Evolutionary conservation across 64 coral and sea anemone species (phyloP).

Genomic region (Porites lutea): DNA sequence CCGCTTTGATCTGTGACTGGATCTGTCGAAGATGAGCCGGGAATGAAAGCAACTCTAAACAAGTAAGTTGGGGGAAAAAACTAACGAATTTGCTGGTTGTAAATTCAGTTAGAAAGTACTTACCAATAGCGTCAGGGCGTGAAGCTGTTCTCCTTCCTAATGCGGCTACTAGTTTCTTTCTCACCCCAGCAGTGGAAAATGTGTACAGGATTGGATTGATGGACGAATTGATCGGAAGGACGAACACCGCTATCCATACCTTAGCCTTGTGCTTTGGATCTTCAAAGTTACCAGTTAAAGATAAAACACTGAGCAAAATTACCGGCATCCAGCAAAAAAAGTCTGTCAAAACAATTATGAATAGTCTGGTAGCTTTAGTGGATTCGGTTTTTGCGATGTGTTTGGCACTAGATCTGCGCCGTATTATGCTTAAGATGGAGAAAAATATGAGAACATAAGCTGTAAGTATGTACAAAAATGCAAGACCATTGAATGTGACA

Average conservation of each 20-base stretch:
- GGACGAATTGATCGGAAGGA: conserved; percentile 53
- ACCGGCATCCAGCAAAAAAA: conserved; percentile 62
- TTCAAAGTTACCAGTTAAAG: conserved; percentile 51
- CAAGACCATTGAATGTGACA: conserved; percentile 22
- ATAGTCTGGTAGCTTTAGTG: conserved; percentile 12
- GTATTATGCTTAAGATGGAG: background rate
- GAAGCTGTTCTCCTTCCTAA: background rate
- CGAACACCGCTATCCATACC: conserved; percentile 52
- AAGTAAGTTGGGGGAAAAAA: no score
- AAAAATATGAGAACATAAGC: conserved; percentile 31
- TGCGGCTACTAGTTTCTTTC: background rate
- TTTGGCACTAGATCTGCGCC: background rate
- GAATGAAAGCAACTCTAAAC: no score
- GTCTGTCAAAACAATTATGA: conserved; percentile 58
- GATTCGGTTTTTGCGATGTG: conserved; percentile 21
- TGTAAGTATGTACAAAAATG: conserved; percentile 32
- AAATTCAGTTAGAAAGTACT: background rate
- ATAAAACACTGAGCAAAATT: conserved; percentile 44
- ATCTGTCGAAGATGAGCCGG: no score
- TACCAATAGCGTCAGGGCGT: background rate
- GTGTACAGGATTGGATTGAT: conserved; percentile 69
- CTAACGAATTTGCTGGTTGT: no score
- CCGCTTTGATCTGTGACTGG: no score
- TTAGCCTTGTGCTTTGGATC: conserved; percentile 36
- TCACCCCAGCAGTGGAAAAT: conserved; percentile 24